Conservation (phyloP, 2,113 vertebrate species). For the Suncus etruscus region DNA sequence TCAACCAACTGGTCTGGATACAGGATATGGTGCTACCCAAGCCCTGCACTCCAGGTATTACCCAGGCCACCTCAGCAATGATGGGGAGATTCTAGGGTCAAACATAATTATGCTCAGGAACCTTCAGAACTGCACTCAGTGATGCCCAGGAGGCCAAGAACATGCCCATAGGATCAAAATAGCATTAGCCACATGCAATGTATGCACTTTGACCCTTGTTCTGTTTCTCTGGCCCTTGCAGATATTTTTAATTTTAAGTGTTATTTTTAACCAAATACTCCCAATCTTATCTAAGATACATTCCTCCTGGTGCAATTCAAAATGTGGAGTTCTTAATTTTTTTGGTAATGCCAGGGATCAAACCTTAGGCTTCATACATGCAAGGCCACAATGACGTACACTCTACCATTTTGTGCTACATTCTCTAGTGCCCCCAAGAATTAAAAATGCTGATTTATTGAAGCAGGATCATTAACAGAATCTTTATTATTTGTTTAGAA, state of each 20-base stretch:
- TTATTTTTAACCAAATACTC: constrained; percentile 51
- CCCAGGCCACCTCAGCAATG: too few relatives aligned
- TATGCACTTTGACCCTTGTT: neutral
- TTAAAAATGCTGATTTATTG: constrained; percentile 36
- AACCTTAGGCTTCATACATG: too few relatives aligned
- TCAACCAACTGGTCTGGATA: too few relatives aligned
- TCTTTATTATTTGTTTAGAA: constrained; percentile 48
- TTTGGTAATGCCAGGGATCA: too few relatives aligned
- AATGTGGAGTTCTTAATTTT: neutral
- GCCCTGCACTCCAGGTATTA: too few relatives aligned
- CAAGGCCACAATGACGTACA: too few relatives aligned
- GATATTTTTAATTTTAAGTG: constrained; percentile 50
- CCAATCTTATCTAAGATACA: constrained; percentile 36
- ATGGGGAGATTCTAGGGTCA: too few relatives aligned
- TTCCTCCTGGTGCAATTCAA: constrained; percentile 45
- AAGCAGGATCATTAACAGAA: constrained; percentile 34
- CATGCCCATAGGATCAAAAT: neutral
- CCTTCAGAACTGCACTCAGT: too few relatives aligned
- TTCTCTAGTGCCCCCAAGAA: neutral
- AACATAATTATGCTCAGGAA: too few relatives aligned
- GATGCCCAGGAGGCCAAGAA: too few relatives aligned
- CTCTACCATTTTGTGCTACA: too few relatives aligned
- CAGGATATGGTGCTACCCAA: too few relatives aligned
- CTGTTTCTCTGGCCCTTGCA: neutral
- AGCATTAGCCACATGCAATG: constrained; percentile 46